Evolutionary conservation across 2,888 invertebrate species (phyloP).

Genomic region (Eupithecia pulchellata): DNA sequence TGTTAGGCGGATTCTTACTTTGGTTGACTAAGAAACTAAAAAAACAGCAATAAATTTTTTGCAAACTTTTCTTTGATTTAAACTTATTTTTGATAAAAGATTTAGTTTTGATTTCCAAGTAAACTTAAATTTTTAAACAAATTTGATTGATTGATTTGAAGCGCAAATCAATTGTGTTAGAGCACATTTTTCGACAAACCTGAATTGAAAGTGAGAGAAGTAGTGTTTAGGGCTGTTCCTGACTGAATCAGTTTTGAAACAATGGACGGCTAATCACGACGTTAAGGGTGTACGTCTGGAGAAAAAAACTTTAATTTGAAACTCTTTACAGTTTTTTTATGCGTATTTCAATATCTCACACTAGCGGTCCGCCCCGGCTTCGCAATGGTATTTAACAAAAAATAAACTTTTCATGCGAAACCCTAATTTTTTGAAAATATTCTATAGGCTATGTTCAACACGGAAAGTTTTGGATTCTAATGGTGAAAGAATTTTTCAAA

Average conservation of each 20-base stretch:
- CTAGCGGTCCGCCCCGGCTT: too few species aligned
- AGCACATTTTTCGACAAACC: not conserved
- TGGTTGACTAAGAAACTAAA: too few species aligned
- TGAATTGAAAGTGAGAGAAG: not conserved
- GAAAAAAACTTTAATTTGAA: not conserved
- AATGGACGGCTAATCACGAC: slow-evolving; percentile 8
- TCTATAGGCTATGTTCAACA: too few species aligned
- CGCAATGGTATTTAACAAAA: too few species aligned
- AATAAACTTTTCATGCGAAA: too few species aligned
- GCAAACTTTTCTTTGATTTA: not conserved
- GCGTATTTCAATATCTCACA: too few species aligned
- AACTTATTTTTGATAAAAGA: not conserved
- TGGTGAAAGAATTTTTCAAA: too few species aligned
- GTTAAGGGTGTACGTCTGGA: not conserved
- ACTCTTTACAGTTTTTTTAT: not conserved
- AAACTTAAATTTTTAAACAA: not conserved
- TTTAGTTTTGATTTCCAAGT: not conserved
- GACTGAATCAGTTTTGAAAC: slow-evolving; percentile 2
- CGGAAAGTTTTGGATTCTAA: too few species aligned
- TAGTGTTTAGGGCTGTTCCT: not conserved
- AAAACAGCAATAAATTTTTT: not conserved
- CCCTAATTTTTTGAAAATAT: too few species aligned
- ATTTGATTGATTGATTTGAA: not conserved
- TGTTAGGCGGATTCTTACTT: too few species aligned
- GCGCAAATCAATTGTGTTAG: not conserved